Base-by-base conservation (phyloP, 30 jellyfish, hydroid and myxozoan species). In the Turritopsis rubra region DNA sequence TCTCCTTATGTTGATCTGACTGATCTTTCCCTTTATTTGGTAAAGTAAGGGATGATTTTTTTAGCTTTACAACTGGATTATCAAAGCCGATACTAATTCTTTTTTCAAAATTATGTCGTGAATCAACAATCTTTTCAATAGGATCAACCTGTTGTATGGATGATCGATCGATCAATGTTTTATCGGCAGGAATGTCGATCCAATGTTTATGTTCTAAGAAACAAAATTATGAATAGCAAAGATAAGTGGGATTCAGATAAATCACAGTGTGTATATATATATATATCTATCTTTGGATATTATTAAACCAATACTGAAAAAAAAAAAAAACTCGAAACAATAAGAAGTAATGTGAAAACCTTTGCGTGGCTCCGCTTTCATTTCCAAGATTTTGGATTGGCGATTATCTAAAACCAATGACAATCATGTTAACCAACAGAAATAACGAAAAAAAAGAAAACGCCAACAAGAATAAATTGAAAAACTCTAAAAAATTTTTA, bases 121-220 rank as follows among this genome's bases (percentile, higher is more conserved):
- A n/a, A 29, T 1, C 27, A n/a, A n/a, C 82, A 27, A 23, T 29
- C 65, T 29, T 26, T 21, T 74, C 65, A 1, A 24, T 19, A 23
- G 82, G 82, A 29, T 74, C 82, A 21, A 74, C 60, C 41, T 74
- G 82, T 23, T 74, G n/a, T 23, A 74, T 74, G 60, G 29, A n/a
- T 66, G 76, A 66, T 3, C 76, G 76, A 25, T 66, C 76, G 9
- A 17, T 17, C 29, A 66, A 22, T 3, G 76, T 41, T 41, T 41
- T 13, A 41, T 41, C 60, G 13, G 60, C 13, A 41, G 60, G 60
- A 41, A 41, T 41, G 60, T 41, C 9, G 13, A 41, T 41, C 60
- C 5, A 3, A 13, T 41, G 60, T 41, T 41, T 41, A 41, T 41
- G 60, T 41, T 41, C 60, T 41, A 13, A 41, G 60, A 5, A 41